phyloP scores from a whole-genome alignment of 2,888 invertebrate species.

The Anthrax anthrax region DNA sequence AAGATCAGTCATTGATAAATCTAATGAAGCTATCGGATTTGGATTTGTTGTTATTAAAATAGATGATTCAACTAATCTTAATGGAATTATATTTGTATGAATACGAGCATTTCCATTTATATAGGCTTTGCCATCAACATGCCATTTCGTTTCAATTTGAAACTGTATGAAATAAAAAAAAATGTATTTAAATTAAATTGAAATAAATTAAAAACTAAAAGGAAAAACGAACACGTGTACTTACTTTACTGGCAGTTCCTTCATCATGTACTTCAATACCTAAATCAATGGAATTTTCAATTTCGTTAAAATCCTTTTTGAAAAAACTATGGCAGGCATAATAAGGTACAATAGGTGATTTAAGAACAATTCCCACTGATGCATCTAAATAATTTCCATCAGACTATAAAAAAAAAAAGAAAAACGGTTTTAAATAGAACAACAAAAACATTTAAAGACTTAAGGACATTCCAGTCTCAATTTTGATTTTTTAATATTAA shows the following conservation, averaged over 20 bases:
- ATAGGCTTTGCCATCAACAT: slow-evolving; percentile 32
- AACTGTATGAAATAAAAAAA: slow-evolving; percentile 15
- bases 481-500: too few species aligned
- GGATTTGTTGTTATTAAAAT: slow-evolving; percentile 21
- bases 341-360: slow-evolving; percentile 46
- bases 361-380: slow-evolving; percentile 44
- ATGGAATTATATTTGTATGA: slow-evolving; percentile 26
- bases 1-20: slow-evolving; percentile 21
- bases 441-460: not conserved
- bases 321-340: slow-evolving; percentile 50
- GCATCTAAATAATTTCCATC: slow-evolving; percentile 52
- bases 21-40: slow-evolving; percentile 23
- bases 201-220: too few species aligned
- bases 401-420: slow-evolving; percentile 27
- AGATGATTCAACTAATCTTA: slow-evolving; percentile 22
- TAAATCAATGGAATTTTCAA: slow-evolving; percentile 48
- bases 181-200: not conserved
- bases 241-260: slow-evolving; percentile 40
- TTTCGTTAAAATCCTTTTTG: slow-evolving; percentile 52
- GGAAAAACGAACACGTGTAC: too few species aligned
- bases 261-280: slow-evolving; percentile 46
- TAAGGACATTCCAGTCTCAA: too few species aligned
- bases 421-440: not conserved
- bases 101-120: slow-evolving; percentile 35
- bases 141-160: slow-evolving; percentile 34